Conservation (phyloP, 1,140 invertebrate species). For the Achatina immaculata region DNA sequence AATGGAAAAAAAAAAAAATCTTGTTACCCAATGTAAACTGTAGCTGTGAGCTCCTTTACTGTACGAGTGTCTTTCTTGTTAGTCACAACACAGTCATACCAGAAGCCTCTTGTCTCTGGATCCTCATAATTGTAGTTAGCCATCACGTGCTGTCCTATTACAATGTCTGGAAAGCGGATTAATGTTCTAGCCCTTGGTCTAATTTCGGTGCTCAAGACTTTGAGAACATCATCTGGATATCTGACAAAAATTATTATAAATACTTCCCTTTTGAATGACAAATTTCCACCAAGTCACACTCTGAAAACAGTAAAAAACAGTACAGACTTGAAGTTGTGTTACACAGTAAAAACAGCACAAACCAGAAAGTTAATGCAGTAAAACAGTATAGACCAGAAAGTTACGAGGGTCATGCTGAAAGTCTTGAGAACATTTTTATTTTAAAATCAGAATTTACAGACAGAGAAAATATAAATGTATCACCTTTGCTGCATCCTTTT, state of each 20-base stretch:
- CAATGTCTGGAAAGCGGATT: conserved; percentile 75
- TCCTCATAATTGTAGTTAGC: conserved; percentile 84
- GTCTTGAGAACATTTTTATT: no score
- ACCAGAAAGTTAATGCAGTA: no score
- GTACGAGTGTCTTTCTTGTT: conserved; percentile 65
- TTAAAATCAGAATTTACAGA: no score
- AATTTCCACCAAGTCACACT: not conserved
- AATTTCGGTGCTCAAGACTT: conserved; percentile 74
- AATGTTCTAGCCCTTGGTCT: conserved; percentile 78
- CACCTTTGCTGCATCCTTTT: no score
- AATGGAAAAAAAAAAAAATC: not conserved
- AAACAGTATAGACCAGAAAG: no score
- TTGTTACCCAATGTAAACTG: conserved; percentile 69
- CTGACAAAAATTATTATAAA: conserved; percentile 50
- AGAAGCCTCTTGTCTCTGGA: conserved; percentile 79
- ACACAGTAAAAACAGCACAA: no score
- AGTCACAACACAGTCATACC: conserved; percentile 80
- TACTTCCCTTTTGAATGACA: not conserved
- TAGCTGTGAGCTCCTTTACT: conserved; percentile 66
- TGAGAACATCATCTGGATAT: conserved; percentile 72
- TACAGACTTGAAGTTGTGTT: no score
- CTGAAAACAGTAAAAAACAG: not conserved
- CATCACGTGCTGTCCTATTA: conserved; percentile 78
- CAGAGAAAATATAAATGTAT: no score
- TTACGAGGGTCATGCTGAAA: no score